Evolutionary conservation across 37 sponge, comb jelly and placozoan species (phyloP).

Genomic region (Chondrosia reniformis): DNA sequence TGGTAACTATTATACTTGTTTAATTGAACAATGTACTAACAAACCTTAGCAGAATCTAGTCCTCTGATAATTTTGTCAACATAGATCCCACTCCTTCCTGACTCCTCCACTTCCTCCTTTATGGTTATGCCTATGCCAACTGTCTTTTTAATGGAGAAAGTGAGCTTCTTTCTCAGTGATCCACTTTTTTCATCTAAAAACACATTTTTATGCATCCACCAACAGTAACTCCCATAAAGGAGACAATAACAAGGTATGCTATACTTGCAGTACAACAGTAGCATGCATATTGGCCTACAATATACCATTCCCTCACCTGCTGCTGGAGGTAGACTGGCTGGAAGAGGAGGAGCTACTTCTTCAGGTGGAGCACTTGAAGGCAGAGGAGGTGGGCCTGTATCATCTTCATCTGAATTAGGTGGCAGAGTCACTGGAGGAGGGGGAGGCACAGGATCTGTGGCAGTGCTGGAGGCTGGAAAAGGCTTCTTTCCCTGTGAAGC

Average conservation of each 20-base stretch:
- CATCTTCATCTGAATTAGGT: neutral
- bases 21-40: too few species aligned
- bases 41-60: conserved; percentile 73
- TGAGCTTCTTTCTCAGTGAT: neutral
- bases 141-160: conserved; percentile 40
- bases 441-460: neutral
- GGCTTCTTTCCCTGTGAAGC: neutral
- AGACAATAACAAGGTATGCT: neutral
- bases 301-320: neutral
- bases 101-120: conserved; percentile 38
- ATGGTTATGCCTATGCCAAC: conserved; percentile 55
- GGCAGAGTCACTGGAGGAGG: neutral
- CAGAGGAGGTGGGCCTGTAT: neutral
- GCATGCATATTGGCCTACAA: too few species aligned
- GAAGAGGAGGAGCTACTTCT: neutral
- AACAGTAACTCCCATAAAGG: neutral
- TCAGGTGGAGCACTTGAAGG: neutral
- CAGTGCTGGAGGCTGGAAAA: too few species aligned
- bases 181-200: neutral
- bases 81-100: conserved; percentile 56
- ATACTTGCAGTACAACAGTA: too few species aligned
- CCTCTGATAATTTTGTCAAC: conserved; percentile 70
- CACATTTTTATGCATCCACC: neutral
- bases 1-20: too few species aligned
- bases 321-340: neutral